Percentiles rank a stretch among this genome's conserved stretches.
Evolutionary conservation across 2,888 invertebrate species (phyloP).

Genomic region (Cynaeus angustus): DNA sequence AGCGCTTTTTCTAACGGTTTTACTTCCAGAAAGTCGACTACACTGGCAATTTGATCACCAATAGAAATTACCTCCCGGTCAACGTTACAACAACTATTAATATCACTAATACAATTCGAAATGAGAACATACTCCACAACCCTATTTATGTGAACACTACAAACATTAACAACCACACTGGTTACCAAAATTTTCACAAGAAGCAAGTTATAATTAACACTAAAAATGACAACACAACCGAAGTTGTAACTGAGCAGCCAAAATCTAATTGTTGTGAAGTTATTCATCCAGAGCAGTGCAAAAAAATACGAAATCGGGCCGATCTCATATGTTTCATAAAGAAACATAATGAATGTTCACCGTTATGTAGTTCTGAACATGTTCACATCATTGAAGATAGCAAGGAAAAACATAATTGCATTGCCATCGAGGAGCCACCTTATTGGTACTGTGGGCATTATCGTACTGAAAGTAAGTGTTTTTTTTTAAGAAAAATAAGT

Average conservation of each 20-base stretch:
- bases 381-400: constrained; percentile 39
- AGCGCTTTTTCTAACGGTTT: too few species aligned
- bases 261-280: constrained; percentile 38
- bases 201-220: constrained; percentile 8
- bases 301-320: background rate
- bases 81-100: constrained; percentile 48
- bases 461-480: constrained; percentile 32
- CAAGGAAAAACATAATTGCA: constrained; percentile 12
- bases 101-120: constrained; percentile 41
- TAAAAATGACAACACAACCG: background rate
- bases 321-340: constrained; percentile 24
- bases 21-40: background rate
- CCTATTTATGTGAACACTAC: constrained; percentile 42
- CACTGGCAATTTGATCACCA: background rate
- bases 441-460: constrained; percentile 34
- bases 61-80: constrained; percentile 40
- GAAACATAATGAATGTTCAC: constrained; percentile 44
- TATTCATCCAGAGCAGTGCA: constrained; percentile 38
- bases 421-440: constrained; percentile 10
- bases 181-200: constrained; percentile 3
- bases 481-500: too few species aligned
- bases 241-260: background rate
- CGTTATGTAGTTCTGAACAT: constrained; percentile 28
- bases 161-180: constrained; percentile 39
- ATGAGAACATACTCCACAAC: constrained; percentile 31